phyloP scores from a whole-genome alignment of 2,797 vertebrate genomes.

The Enoplosus armatus region DNA sequence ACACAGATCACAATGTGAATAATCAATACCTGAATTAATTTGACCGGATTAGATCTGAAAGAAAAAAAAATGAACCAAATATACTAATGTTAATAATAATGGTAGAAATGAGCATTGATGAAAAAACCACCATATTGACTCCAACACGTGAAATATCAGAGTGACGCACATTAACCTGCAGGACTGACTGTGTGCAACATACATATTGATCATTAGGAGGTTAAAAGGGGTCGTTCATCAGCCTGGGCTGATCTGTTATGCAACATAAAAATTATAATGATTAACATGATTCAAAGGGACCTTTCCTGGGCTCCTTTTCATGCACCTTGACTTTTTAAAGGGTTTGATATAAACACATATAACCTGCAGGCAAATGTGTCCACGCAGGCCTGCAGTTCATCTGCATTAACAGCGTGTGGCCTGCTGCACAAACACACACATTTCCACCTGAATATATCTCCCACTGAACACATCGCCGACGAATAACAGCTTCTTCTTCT shows the following conservation, averaged over 20 bases:
- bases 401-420: conserved; percentile 57
- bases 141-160: not conserved
- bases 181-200: not conserved
- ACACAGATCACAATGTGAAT: conserved; percentile 65
- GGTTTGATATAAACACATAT: conserved; percentile 7
- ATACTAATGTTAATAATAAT: conserved; percentile 6
- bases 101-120: conserved; percentile 32
- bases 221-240: not conserved
- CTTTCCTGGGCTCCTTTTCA: conserved; percentile 16
- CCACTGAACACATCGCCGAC: not conserved
- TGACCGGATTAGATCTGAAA: conserved; percentile 37
- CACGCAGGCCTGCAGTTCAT: conserved; percentile 52
- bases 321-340: not conserved
- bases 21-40: conserved; percentile 76
- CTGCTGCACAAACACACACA: conserved; percentile 24
- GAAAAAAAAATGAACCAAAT: not conserved
- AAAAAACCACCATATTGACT: conserved; percentile 18
- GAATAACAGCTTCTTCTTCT: not conserved
- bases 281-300: not conserved
- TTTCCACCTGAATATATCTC: not conserved
- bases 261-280: conserved; percentile 23
- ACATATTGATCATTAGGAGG: conserved; percentile 9
- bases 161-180: conserved; percentile 19
- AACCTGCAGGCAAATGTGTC: conserved; percentile 32
- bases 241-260: conserved; percentile 19